Evolutionary conservation across 2,797 vertebrate species (phyloP).

Genomic region (Notamacropus eugenii): DNA sequence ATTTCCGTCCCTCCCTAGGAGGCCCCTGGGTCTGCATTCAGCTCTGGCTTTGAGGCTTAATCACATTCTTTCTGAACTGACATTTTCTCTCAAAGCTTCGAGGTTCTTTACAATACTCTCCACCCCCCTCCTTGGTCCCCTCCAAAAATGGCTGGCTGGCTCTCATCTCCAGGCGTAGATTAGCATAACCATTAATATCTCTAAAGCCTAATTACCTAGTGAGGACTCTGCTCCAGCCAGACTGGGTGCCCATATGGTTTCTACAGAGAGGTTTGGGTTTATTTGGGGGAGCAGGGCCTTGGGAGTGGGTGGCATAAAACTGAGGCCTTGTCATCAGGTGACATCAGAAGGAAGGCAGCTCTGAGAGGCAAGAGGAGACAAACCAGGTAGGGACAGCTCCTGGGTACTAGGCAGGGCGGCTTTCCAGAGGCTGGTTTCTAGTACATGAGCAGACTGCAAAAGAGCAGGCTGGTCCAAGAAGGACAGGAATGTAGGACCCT

Average conservation of each 20-base stretch:
- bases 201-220: slow-evolving; percentile 76
- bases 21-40: neutral
- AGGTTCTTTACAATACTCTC: neutral
- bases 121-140: too few relatives aligned
- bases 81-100: neutral
- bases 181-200: slow-evolving; percentile 70
- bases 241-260: neutral
- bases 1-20: neutral
- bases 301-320: neutral
- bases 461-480: too few relatives aligned
- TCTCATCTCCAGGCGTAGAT: neutral
- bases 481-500: too few relatives aligned
- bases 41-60: neutral
- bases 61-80: neutral
- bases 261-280: neutral
- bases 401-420: too few relatives aligned
- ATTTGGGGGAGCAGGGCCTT: neutral
- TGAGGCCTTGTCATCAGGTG: neutral
- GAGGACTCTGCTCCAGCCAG: slow-evolving; percentile 76
- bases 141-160: slow-evolving; percentile 18
- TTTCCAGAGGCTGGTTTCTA: too few relatives aligned
- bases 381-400: neutral
- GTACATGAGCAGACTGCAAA: too few relatives aligned
- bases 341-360: neutral
- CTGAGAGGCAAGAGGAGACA: neutral